Evolutionary conservation across 2,888 invertebrate genomes (phyloP).

Genomic region (Drosophila falleni): DNA sequence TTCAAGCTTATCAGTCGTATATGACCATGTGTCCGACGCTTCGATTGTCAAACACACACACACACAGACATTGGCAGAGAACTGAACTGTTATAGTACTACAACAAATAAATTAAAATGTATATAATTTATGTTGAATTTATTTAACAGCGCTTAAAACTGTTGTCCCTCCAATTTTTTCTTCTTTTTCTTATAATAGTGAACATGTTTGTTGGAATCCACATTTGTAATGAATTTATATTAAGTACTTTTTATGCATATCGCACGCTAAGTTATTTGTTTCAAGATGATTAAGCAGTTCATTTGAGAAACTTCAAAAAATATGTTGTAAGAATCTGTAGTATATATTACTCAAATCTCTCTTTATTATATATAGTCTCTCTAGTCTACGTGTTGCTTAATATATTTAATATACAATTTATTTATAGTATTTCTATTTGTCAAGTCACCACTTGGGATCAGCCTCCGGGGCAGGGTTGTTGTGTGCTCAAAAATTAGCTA

Average conservation of each 20-base stretch:
- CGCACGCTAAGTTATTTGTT: too few species aligned
- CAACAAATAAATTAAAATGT: background rate
- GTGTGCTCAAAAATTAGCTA: background rate
- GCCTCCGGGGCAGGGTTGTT: conserved; percentile 4
- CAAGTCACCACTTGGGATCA: conserved; percentile 29
- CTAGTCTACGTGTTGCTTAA: background rate
- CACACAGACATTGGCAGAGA: background rate
- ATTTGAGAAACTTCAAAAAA: too few species aligned
- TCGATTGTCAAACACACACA: background rate
- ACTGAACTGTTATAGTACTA: background rate
- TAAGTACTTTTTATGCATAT: too few species aligned
- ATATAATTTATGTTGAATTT: background rate
- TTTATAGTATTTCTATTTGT: background rate
- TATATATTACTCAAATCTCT: background rate
- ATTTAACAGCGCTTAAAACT: too few species aligned
- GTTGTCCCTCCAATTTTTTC: too few species aligned
- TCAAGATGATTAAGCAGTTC: too few species aligned
- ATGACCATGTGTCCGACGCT: background rate
- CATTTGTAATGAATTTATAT: too few species aligned
- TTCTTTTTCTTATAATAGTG: too few species aligned
- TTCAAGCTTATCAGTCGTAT: conserved; percentile 8
- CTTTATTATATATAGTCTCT: background rate
- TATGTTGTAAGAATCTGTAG: background rate
- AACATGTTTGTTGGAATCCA: too few species aligned
- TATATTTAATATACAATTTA: background rate